Conservation (phyloP, 2,113 vertebrate genomes). For the Pollimyrus isidori region DNA sequence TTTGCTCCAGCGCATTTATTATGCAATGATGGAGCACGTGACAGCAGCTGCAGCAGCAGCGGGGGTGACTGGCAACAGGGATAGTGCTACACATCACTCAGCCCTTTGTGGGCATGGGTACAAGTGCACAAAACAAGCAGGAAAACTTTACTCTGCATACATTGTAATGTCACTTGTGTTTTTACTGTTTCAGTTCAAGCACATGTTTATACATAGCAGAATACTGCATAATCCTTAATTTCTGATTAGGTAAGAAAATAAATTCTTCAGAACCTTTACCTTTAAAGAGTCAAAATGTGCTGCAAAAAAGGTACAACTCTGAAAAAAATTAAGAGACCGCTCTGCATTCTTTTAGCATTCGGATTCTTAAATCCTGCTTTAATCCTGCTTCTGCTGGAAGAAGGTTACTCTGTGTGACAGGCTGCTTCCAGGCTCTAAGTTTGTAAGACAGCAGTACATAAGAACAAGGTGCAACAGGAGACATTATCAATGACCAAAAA, state of each 20-base stretch:
- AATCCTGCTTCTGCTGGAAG: neutral
- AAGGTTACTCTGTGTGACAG: neutral
- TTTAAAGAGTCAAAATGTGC: neutral
- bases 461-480: neutral
- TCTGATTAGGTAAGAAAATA: neutral
- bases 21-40: neutral
- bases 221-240: neutral
- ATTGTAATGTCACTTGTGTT: neutral
- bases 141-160: neutral
- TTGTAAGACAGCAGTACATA: neutral
- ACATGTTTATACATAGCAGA: neutral
- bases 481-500: neutral
- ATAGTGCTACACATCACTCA: neutral
- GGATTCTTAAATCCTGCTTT: neutral
- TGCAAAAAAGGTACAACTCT: neutral
- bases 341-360: neutral
- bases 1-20: neutral
- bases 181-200: neutral
- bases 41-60: neutral
- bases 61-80: neutral
- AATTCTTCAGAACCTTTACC: neutral
- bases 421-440: neutral
- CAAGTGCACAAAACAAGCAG: neutral
- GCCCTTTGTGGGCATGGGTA: neutral
- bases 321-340: neutral